Evolutionary conservation across 2,797 vertebrate species (phyloP).

Genomic region (Sphenopsis melanotis): DNA sequence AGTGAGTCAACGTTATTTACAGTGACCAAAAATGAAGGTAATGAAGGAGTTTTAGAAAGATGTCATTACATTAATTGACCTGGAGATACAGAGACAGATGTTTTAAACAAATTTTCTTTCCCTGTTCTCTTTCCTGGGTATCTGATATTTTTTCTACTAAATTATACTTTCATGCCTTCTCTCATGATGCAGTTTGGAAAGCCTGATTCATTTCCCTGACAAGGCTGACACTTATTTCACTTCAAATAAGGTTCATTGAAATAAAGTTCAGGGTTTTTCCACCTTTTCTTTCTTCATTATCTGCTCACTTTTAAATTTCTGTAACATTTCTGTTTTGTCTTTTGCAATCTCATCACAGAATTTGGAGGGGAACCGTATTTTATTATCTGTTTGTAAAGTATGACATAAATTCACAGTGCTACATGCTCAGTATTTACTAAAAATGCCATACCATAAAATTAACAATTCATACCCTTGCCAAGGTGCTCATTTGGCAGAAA

Average conservation of each 20-base stretch:
- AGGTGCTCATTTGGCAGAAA: conserved; percentile 3
- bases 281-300: neutral
- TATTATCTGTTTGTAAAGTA: neutral
- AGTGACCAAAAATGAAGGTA: neutral
- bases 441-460: neutral
- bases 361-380: neutral
- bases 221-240: neutral
- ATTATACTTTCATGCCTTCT: neutral
- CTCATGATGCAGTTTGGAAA: neutral
- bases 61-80: neutral
- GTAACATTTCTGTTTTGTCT: neutral
- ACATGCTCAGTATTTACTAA: conserved; percentile 14
- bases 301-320: neutral
- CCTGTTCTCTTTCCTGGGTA: neutral
- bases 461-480: neutral
- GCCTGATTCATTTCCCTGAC: neutral
- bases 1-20: neutral
- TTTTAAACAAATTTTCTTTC: neutral
- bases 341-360: neutral
- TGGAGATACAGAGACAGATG: neutral
- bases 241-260: neutral
- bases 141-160: neutral
- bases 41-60: neutral
- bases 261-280: neutral
- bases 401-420: neutral